Evolutionary conservation across 2,888 invertebrate species (phyloP), one percentile per base, ranked within the genome.

Genomic region (Eupithecia tripunctaria): DNA sequence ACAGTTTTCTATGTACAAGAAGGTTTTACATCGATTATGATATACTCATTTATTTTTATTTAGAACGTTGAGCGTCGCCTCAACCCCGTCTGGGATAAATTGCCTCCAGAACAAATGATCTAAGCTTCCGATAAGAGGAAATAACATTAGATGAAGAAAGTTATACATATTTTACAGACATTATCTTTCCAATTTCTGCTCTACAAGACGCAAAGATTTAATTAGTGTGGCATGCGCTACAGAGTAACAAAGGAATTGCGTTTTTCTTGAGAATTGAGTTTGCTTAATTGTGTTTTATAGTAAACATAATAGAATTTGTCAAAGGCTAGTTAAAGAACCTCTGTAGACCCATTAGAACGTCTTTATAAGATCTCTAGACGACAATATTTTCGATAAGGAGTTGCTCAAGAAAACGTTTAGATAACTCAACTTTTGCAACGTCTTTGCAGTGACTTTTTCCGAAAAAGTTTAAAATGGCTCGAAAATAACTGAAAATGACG

Each of bases 1-100:
- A 70, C 36, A 67, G 29, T 65, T 56, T 32, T 59, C n/a, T 73
- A 70, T 73, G 36, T 70, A 73, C 73, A 74, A 32, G 41, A 7
- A 38, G 3, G 27, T 59, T 38, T 67, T 51, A 36, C 32, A 47
- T 32, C 15, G 21, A 25, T 25, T 14, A 41, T 64, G 25, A 14
- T 41, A 25, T 14, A 36, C n/a, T 41, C 38, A 25, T 64, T 41
- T 63, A 38, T 63, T 41, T 63, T 41, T 41, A 64, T 41, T 64
- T 38, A 64, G 38, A 64, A 21, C 64, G 21, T 29, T 29, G 29
- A 62, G 62, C 62, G 21, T 21, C n/a, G 62, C n/a, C 21, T n/a
- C 18, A 32, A 32, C 32, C 25, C 38, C 21, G 38, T 25, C 21
- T 21, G 36, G 38, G 15, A 64, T 64, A 64, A 25, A 64, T 64